Evolutionary conservation across 2,113 vertebrate genomes (phyloP).

Genomic region (Bos javanicus): DNA sequence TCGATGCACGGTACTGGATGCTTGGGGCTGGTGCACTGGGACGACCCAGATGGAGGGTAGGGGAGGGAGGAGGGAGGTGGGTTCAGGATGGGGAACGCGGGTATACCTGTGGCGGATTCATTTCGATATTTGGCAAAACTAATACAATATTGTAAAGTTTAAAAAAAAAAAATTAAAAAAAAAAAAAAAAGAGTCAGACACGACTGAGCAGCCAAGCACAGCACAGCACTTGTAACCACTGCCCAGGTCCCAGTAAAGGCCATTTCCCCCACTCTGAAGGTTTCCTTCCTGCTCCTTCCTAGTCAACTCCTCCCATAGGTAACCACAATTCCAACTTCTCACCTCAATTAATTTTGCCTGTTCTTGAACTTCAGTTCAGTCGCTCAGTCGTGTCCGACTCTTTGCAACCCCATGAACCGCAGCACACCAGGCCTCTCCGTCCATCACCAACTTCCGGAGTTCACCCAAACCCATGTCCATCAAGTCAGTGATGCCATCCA

Average conservation of each 20-base stretch:
- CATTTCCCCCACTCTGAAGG: not conserved
- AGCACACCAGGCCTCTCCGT: not conserved
- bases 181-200: not conserved
- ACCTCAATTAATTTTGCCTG: not conserved
- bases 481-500: accelerated
- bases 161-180: no score
- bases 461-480: not conserved
- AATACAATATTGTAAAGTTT: no score
- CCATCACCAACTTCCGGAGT: not conserved
- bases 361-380: not conserved
- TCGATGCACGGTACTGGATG: no score
- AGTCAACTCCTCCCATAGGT: not conserved
- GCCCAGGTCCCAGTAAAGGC: not conserved
- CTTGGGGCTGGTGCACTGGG: no score
- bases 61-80: no score
- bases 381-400: accelerated
- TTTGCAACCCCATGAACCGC: not conserved
- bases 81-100: no score
- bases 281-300: not conserved
- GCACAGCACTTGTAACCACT: not conserved
- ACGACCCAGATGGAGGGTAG: no score
- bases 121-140: no score
- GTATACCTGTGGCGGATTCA: no score
- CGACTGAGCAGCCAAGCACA: not conserved
- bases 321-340: not conserved